A percentile compares a stretch with the other conserved stretches of the same genome.
Conservation (phyloP, 2,888 invertebrate species). For the Drosophila prostipennis region DNA sequence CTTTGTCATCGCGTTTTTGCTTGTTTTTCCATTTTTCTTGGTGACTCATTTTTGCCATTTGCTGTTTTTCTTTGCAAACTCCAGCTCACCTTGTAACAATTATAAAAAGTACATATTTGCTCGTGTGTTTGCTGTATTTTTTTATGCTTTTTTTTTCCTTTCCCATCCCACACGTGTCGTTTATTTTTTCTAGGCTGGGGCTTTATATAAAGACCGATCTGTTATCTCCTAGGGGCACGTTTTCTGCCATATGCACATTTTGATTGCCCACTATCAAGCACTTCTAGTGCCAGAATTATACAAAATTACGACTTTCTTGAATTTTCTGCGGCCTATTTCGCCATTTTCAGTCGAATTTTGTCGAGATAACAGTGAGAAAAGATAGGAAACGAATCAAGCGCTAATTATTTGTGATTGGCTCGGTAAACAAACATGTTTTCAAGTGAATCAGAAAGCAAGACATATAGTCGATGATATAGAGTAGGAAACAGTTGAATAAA, state of each 20-base stretch:
- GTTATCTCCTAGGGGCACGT: slow-evolving; percentile 24
- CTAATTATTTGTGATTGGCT: slow-evolving; percentile 43
- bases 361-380: slow-evolving; percentile 22
- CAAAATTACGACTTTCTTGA: slow-evolving; percentile 20
- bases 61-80: slow-evolving; percentile 16
- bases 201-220: not conserved
- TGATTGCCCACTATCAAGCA: slow-evolving; percentile 3
- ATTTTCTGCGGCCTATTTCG: slow-evolving; percentile 35
- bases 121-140: slow-evolving; percentile 8
- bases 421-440: slow-evolving; percentile 43
- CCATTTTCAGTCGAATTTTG: slow-evolving; percentile 27
- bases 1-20: slow-evolving; percentile 15
- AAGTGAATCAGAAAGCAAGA: slow-evolving; percentile 23
- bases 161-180: slow-evolving; percentile 41
- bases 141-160: slow-evolving; percentile 1
- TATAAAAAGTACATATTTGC: slow-evolving; percentile 24
- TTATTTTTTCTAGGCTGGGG: not conserved
- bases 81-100: slow-evolving; percentile 50
- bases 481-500: slow-evolving; percentile 36
- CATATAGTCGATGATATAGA: slow-evolving; percentile 12
- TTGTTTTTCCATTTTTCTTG: slow-evolving; percentile 14
- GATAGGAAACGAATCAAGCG: slow-evolving; percentile 13
- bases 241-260: slow-evolving; percentile 7
- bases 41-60: slow-evolving; percentile 31
- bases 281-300: slow-evolving; percentile 7